phyloP scores from a whole-genome alignment of 2,797 vertebrate genomes.

The Lemur catta region DNA sequence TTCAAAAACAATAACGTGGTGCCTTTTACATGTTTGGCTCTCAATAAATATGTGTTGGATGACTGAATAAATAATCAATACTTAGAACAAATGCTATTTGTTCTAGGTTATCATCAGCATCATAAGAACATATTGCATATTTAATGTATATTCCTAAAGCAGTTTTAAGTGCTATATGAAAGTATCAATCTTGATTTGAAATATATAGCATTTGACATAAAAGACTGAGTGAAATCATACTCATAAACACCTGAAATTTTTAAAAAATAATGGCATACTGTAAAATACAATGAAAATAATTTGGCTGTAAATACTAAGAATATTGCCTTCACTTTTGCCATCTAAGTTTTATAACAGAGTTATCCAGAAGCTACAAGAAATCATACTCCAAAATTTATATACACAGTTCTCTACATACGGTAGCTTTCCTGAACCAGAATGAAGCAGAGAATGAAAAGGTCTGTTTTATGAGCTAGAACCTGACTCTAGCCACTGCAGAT shows the following conservation, averaged over 20 bases:
- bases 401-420: background rate
- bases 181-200: background rate
- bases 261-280: background rate
- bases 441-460: background rate
- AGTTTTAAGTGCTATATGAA: background rate
- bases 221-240: background rate
- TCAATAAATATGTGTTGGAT: background rate
- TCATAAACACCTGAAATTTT: background rate
- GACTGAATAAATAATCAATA: background rate
- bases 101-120: background rate
- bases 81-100: background rate
- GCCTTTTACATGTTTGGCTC: background rate
- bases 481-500: background rate
- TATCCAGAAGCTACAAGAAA: background rate
- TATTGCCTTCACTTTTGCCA: background rate
- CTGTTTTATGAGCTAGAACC: conserved; percentile 20
- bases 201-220: background rate
- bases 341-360: background rate
- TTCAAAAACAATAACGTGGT: background rate
- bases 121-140: background rate
- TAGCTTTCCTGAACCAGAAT: background rate
- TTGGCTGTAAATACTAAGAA: background rate
- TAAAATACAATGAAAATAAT: background rate
- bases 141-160: background rate
- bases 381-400: background rate